Base-by-base conservation (phyloP, 2,113 vertebrate genomes). In the Otocyon megalotis region DNA sequence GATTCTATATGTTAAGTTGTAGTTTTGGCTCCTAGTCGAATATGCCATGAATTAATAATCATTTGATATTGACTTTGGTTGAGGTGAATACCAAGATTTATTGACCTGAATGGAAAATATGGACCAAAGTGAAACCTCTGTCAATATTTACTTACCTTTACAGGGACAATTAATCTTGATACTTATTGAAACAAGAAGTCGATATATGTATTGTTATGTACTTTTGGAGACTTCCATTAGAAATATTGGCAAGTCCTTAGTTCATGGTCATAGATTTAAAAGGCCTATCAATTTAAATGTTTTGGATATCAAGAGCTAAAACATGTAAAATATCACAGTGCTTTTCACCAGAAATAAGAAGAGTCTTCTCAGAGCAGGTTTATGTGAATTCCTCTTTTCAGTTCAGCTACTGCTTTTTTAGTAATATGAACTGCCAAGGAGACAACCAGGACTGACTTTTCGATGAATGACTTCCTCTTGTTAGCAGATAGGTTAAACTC, bases 111-210 rank as follows among this genome's bases (percentile, higher is more conserved):
- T 96, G 88, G 97, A 91, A 98, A 98, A 98, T 98, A 98, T 98
- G 91, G 97, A 97, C 97, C 97, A 94, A 96, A 97, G 97, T 97
- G 96, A 98, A 97, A 94, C 96, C n/a, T 96, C 91, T 97, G 97
- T 97, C 98, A 98, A 98, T 98, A 98, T 97, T 97, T 98, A 98
- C 97, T 98, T 98, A 97, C 97, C 81, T 98, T 97, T 97, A 97
- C 96, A 97, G 96, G 94, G 93, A 96, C 97, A 97, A 97, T 98
- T 97, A 98, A 98, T 98, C 97, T 98, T 98, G 97, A 98, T 98
- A 98, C 94, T 97, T 89, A 96, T 94, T 97, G 97, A 97, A 98
- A 97, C 97, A 97, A 92, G 97, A 97, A 97, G 95, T 97, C 98
- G 13, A 98, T 98, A 97, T 97, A 86, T 97, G 93, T 97, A 97